Conservation (phyloP, 2,888 invertebrate genomes). For the Gisinianus flammeolus region DNA sequence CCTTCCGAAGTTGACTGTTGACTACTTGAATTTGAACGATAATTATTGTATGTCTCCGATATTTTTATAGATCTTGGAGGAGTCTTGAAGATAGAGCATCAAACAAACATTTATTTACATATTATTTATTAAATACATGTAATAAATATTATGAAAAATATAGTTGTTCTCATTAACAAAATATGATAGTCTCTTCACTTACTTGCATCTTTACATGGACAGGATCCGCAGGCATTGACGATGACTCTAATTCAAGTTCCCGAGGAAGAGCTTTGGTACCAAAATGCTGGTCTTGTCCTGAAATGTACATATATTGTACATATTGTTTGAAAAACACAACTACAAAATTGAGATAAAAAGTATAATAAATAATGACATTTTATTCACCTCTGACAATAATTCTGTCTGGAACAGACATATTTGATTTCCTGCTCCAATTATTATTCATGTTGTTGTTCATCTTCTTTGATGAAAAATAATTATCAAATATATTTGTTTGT, state of each 20-base stretch:
- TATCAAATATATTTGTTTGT: too few relatives aligned
- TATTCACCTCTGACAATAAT: constrained; percentile 86
- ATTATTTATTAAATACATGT: too few relatives aligned
- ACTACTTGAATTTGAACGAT: constrained; percentile 13
- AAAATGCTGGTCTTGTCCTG: constrained; percentile 68
- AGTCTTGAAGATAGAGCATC: constrained; percentile 66
- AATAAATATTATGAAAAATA: too few relatives aligned
- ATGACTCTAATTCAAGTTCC: constrained; percentile 84
- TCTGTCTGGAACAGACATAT: constrained; percentile 90
- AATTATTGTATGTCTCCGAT: not conserved
- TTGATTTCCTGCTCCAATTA: constrained; percentile 47
- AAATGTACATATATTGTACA: not conserved
- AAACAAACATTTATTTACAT: not conserved
- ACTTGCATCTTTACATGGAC: constrained; percentile 75
- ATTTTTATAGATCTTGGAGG: constrained; percentile 84
- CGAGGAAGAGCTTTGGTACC: constrained; percentile 83
- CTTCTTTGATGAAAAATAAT: too few relatives aligned
- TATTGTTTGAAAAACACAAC: not conserved
- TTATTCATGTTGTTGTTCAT: constrained; percentile 33
- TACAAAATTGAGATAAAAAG: not conserved
- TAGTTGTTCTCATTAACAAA: too few relatives aligned
- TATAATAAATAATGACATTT: constrained; percentile 57
- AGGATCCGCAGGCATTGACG: constrained; percentile 71
- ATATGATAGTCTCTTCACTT: too few relatives aligned
- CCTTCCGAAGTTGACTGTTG: constrained; percentile 43